These are phyloP conservation scores for Schizopygopsis pylzovi DNA, from an alignment of 2,797 vertebrate species.

Conservation along the genomic window DNA sequence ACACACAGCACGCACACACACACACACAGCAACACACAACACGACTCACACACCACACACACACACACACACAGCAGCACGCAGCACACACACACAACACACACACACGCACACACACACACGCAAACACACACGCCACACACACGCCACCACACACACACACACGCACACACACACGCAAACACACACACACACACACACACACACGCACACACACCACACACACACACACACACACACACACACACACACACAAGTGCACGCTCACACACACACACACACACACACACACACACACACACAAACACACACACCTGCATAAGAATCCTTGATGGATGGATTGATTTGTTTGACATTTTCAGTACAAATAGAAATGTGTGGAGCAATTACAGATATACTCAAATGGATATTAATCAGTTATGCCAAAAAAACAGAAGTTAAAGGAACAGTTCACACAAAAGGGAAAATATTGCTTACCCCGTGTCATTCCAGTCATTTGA, in stretches of 20 bases:
- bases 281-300: conserved; percentile 64
- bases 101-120: too few relatives aligned
- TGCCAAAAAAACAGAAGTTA: not conserved
- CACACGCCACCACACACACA: too few relatives aligned
- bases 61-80: too few relatives aligned
- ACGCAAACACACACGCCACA: too few relatives aligned
- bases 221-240: too few relatives aligned
- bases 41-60: too few relatives aligned
- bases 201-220: too few relatives aligned
- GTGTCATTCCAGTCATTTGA: not conserved
- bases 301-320: conserved; percentile 69
- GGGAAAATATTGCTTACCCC: not conserved
- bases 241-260: too few relatives aligned
- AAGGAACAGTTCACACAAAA: not conserved
- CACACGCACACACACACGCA: too few relatives aligned
- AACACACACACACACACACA: too few relatives aligned
- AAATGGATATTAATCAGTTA: not conserved
- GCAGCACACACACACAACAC: too few relatives aligned
- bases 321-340: conserved; percentile 24
- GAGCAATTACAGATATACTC: not conserved
- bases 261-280: not conserved
- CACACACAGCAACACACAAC: too few relatives aligned
- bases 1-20: conserved; percentile 61
- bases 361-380: conserved; percentile 69
- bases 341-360: conserved; percentile 22